A percentile compares a stretch with the other conserved stretches of the same genome.
phyloP scores from a whole-genome alignment of 2,113 vertebrate species.

The Ursus arctos region DNA sequence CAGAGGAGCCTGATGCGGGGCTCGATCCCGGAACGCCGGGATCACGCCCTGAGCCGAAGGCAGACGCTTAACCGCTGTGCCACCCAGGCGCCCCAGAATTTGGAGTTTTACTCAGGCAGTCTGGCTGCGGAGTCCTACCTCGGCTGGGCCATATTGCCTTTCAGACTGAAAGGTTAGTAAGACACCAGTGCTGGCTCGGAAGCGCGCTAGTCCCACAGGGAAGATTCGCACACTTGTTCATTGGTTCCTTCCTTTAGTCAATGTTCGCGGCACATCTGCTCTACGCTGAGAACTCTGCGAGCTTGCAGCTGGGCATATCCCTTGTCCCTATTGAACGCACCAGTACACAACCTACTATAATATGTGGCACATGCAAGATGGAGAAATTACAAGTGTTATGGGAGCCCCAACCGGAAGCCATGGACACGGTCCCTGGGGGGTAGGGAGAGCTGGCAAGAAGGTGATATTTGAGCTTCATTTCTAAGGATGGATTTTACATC shows the following conservation, averaged over 20 bases:
- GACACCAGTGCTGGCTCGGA: neutral
- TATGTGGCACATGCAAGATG: neutral
- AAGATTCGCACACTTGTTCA: neutral
- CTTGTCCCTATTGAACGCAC: neutral
- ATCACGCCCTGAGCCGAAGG: no score
- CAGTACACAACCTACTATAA: neutral
- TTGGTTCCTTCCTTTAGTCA: neutral
- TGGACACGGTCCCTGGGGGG: neutral
- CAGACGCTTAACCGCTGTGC: no score
- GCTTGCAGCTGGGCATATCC: neutral
- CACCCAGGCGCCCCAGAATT: neutral
- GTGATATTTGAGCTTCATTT: neutral
- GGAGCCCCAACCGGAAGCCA: neutral
- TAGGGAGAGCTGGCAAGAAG: neutral
- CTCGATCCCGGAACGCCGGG: no score
- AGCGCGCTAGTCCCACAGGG: fast-evolving
- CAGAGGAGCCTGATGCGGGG: no score
- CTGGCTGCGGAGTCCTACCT: neutral
- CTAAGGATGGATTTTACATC: neutral
- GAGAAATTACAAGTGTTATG: neutral
- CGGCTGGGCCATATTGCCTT: neutral
- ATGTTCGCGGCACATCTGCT: neutral
- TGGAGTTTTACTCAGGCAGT: neutral
- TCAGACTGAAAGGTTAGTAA: neutral
- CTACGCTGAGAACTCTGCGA: neutral